These are phyloP conservation scores for Synergus laeviventris DNA, from an alignment of 2,888 invertebrate species.

Conservation along the genomic window DNA sequence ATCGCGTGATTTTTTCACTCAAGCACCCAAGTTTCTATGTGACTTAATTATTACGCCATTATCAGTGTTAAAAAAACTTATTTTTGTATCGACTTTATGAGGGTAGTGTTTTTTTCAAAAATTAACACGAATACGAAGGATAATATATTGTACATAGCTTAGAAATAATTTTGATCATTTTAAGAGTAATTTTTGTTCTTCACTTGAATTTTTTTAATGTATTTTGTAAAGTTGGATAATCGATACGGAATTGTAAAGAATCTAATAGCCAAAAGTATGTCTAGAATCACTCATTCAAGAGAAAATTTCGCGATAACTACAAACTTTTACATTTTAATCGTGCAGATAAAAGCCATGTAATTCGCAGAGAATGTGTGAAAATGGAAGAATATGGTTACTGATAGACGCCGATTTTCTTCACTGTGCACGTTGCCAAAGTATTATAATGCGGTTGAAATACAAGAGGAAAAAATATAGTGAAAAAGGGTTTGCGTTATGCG, in stretches of 20 bases:
- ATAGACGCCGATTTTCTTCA: not conserved
- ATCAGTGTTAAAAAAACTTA: conserved; percentile 12
- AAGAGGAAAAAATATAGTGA: too few species aligned
- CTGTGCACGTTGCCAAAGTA: conserved; percentile 6
- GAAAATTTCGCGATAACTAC: conserved; percentile 6
- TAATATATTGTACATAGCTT: conserved; percentile 30
- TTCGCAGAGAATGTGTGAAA: conserved; percentile 10
- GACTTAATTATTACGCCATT: conserved; percentile 13
- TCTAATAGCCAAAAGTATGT: not conserved
- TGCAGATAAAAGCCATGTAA: conserved; percentile 10
- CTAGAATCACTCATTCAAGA: not conserved
- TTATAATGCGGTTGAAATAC: not conserved
- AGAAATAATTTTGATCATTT: conserved; percentile 4
- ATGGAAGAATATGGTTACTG: conserved; percentile 13
- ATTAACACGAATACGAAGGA: not conserved
- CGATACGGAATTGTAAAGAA: not conserved
- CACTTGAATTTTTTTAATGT: not conserved
- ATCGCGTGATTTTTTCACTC: conserved; percentile 25
- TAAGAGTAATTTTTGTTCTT: conserved; percentile 16
- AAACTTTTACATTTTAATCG: conserved; percentile 9
- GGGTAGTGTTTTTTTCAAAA: conserved; percentile 1
- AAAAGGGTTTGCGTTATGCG: conserved; percentile 11
- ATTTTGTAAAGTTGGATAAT: conserved; percentile 14
- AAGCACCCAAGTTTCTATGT: conserved; percentile 13
- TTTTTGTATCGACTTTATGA: conserved; percentile 19